Evolutionary conservation across 2,113 vertebrate species (phyloP), one percentile per base, ranked within the genome.

Genomic region (Perca fluviatilis): DNA sequence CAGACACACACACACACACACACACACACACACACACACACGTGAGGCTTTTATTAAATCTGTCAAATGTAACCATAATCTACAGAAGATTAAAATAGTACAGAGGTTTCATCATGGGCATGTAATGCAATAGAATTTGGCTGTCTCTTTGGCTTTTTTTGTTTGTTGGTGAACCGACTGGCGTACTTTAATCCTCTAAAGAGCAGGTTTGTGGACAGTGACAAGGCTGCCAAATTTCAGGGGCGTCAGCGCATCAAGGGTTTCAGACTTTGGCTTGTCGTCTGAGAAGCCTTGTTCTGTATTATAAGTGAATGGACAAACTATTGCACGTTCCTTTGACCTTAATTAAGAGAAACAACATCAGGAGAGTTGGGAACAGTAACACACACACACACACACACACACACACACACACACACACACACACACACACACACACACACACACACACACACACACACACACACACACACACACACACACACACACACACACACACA

Each of bases 61-160:
- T 43, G 63, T 68, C 65, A 58, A 43, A 43, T 65, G 16, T 61
- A 56, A 66, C 60, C 40, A 15, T 54, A 76, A 70, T 79, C 63
- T 54, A 30, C 43, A 62, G 76, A 50, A 49, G 70, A 84, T 85
- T 67, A 72, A 77, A 82, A 79, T 46, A 54, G 72, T 46, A 84
- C 36, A 33, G 74, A 50, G 21, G 46, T 63, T 21, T 62, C 54
- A 70, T 75, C 60, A 3, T 3, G 46, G 54, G 5, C 49, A 19
- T 81, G 86, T 69, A 79, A 80, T 33, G 25, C 13, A 53, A 47
- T 50, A 15, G 64, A 60, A 73, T 74, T 67, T 63, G 50, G 69
- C 33, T 40, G 62, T 56, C 27, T 27, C 19, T 64, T 49, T 54
- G 23, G 18, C 4, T 23, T 65, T 67, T 69, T 57, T 49, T n/a